A percentile compares a stretch with the other conserved stretches of the same genome.
Evolutionary conservation across 2,888 invertebrate genomes (phyloP).

Genomic region (Drosophila yooni): DNA sequence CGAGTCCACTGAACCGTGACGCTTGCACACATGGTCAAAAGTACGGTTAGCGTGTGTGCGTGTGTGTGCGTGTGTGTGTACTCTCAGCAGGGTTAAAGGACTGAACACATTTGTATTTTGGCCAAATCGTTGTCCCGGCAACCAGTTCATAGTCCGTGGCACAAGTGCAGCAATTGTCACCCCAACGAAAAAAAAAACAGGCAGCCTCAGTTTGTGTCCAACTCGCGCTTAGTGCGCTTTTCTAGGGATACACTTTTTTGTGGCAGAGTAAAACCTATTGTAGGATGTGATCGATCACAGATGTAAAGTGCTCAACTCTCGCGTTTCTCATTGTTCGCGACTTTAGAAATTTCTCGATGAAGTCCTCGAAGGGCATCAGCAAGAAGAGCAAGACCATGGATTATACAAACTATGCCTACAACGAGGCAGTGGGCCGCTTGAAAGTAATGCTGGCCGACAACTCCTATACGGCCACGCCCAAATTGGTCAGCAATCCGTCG

Average conservation of each 20-base stretch:
- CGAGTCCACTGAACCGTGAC: constrained; percentile 55
- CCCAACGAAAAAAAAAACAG: constrained; percentile 34
- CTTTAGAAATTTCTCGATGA: constrained; percentile 82
- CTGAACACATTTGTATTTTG: constrained; percentile 60
- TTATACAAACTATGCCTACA: constrained; percentile 93
- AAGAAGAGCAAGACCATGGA: constrained; percentile 87
- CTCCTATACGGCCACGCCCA: constrained; percentile 87
- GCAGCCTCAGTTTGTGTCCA: constrained; percentile 61
- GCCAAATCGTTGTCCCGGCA: constrained; percentile 71
- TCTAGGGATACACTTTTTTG: constrained; percentile 20
- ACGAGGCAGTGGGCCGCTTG: constrained; percentile 92
- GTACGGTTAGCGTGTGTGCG: background rate
- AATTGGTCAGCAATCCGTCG: constrained; percentile 57
- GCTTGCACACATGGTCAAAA: constrained; percentile 36
- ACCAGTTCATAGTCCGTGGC: constrained; percentile 40
- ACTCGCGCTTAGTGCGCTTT: constrained; percentile 48
- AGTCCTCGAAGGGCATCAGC: constrained; percentile 82
- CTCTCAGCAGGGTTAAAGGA: constrained; percentile 51
- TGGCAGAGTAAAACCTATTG: background rate
- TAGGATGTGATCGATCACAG: constrained; percentile 67
- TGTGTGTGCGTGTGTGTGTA: constrained; percentile 3
- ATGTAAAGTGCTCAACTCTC: constrained; percentile 34
- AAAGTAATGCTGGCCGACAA: constrained; percentile 90
- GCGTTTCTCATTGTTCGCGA: constrained; percentile 17
- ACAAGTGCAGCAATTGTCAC: constrained; percentile 58